Evolutionary conservation across 2,797 vertebrate genomes (phyloP), one percentile per base, ranked within the genome.

Genomic region (Megalops cyprinoides): DNA sequence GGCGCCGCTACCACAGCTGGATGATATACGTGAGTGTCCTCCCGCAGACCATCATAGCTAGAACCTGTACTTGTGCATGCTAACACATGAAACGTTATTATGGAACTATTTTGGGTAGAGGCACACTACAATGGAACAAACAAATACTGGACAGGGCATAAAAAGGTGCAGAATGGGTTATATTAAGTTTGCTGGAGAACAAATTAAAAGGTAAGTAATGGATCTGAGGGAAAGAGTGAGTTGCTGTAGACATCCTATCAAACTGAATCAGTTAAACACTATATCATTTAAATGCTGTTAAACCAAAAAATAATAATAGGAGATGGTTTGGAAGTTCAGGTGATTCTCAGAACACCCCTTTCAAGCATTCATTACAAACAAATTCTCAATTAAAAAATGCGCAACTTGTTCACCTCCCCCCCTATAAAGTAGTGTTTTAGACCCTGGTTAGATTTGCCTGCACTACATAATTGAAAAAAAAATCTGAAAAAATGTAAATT

Each of bases 1-100:
- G 84, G 81, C 94, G 96, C 65, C 94, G 97, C 82, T 98, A 97
- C 51, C 92, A 91, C 78, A 97, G 96, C 92, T 98, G 97, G 97
- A 98, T 98, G 96, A 97, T 98, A 89, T 98, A 98, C 0, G 97
- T 98, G 55, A 95, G 95, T 67, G 0, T 25, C 34, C 14, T 55
- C 18, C 6, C 18, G 51, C 4, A n/a, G 67, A n/a, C 23, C 34
- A 1, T 42, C 67, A 37, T n/a, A 23, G 67, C 37, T 71, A 23
- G 20, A 3, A 39, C 15, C 48, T 15, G 25, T 51, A 37, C 31
- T 49, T 49, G 73, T 51, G 15, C 5, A 48, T 7, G 39, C 20
- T 6, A 49, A 77, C 46, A 44, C 39, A 49, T 34, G 28, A 69
- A 69, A 65, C 28, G 28, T 65, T 2, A 65, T 8, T 65, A 3